phyloP scores from a whole-genome alignment of 2,113 vertebrate species.

The Heterochromis multidens region DNA sequence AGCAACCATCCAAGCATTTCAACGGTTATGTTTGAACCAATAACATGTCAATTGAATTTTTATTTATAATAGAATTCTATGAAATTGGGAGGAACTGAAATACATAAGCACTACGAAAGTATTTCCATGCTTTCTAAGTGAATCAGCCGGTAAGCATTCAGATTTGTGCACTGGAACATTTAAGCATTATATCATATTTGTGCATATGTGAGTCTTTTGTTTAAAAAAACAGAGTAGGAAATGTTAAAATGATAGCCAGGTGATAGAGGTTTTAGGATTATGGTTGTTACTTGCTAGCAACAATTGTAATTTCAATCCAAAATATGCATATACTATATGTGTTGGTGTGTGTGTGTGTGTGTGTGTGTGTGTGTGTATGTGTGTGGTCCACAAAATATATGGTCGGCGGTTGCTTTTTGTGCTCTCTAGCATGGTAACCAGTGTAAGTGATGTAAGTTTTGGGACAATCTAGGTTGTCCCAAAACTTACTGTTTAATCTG shows the following conservation, averaged over 20 bases:
- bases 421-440: background rate
- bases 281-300: background rate
- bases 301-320: background rate
- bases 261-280: background rate
- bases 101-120: background rate
- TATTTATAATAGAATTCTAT: background rate
- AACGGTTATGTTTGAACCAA: background rate
- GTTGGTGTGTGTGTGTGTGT: background rate
- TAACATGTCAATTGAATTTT: background rate
- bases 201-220: background rate
- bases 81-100: background rate
- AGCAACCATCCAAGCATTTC: background rate
- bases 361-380: background rate
- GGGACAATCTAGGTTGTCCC: background rate
- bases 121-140: background rate
- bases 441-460: background rate
- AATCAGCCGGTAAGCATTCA: background rate
- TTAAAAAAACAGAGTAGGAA: background rate
- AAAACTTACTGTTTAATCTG: no score
- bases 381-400: background rate
- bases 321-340: background rate
- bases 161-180: background rate
- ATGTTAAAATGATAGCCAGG: background rate
- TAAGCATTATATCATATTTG: background rate
- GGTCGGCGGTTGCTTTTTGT: background rate